A percentile compares a stretch with the other conserved stretches of the same genome.
phyloP scores from a whole-genome alignment of 2,888 invertebrate genomes.

The Sialis lutaria region DNA sequence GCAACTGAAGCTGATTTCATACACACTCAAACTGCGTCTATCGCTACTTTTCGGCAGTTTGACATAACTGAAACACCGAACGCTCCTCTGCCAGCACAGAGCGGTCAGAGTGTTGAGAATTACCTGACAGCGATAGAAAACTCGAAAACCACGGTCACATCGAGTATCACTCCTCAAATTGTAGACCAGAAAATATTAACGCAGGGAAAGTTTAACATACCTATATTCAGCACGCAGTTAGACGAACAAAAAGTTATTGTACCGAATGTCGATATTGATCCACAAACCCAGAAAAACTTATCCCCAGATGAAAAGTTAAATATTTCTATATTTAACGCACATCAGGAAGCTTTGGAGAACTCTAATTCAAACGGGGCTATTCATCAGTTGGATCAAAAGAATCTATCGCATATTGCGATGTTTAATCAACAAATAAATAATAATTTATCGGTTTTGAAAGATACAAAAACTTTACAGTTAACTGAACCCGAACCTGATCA shows the following conservation, averaged over 20 bases:
- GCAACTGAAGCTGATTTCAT: conserved; percentile 31
- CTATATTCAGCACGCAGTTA: neutral
- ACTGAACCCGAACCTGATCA: too few species aligned
- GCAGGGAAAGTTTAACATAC: neutral
- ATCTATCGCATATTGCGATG: too few species aligned
- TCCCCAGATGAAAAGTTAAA: neutral
- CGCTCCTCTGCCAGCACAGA: conserved; percentile 33
- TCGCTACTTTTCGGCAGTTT: conserved; percentile 29
- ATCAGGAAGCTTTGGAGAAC: too few species aligned
- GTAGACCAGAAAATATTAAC: neutral
- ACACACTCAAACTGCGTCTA: conserved; percentile 36
- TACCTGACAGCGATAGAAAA: conserved; percentile 35
- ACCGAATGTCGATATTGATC: neutral
- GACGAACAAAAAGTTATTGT: neutral
- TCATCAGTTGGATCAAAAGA: too few species aligned
- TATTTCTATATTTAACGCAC: neutral
- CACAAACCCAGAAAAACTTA: neutral
- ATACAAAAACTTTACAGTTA: too few species aligned
- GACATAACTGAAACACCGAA: conserved; percentile 26
- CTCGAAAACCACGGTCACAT: conserved; percentile 5
- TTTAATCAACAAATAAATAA: too few species aligned
- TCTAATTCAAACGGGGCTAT: too few species aligned
- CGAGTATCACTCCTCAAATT: too few species aligned
- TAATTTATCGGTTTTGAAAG: too few species aligned
- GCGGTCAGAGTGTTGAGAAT: conserved; percentile 38